These are phyloP conservation scores for Polyergus mexicanus DNA, from an alignment of 1,140 invertebrate species.

Conservation along the genomic window DNA sequence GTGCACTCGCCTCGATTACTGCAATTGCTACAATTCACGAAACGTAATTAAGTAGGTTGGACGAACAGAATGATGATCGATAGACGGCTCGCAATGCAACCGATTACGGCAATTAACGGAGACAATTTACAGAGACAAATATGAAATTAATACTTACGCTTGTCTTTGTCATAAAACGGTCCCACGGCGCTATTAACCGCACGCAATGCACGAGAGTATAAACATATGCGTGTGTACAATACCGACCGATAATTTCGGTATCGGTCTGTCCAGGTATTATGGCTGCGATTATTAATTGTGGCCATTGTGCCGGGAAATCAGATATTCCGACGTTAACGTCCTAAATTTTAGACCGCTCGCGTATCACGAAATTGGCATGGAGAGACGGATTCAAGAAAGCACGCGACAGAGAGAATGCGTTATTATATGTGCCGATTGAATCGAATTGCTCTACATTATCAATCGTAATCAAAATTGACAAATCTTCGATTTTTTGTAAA, in stretches of 20 bases:
- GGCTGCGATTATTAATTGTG: constrained; percentile 69
- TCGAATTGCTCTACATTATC: constrained; percentile 43
- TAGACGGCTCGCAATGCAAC: constrained; percentile 42
- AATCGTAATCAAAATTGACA: neutral
- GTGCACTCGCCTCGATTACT: constrained; percentile 54
- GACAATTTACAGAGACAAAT: constrained; percentile 28
- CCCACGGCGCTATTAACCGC: constrained; percentile 57
- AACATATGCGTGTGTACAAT: constrained; percentile 16
- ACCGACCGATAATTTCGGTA: constrained; percentile 65
- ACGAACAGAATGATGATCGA: constrained; percentile 34
- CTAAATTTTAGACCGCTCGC: constrained; percentile 60
- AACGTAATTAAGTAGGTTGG: neutral
- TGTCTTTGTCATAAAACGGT: constrained; percentile 35
- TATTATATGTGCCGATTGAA: constrained; percentile 56
- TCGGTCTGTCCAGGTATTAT: constrained; percentile 62
- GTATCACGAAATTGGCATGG: constrained; percentile 25
- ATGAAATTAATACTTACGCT: constrained; percentile 49
- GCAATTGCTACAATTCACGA: constrained; percentile 32
- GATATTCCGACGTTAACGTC: constrained; percentile 60
- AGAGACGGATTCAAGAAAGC: neutral
- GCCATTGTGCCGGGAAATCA: constrained; percentile 59
- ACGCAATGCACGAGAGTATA: neutral
- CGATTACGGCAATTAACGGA: constrained; percentile 55
- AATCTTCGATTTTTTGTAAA: no score
- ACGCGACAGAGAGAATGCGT: constrained; percentile 23